Conservation (phyloP, 2,888 invertebrate genomes). For the Pocota personata region DNA sequence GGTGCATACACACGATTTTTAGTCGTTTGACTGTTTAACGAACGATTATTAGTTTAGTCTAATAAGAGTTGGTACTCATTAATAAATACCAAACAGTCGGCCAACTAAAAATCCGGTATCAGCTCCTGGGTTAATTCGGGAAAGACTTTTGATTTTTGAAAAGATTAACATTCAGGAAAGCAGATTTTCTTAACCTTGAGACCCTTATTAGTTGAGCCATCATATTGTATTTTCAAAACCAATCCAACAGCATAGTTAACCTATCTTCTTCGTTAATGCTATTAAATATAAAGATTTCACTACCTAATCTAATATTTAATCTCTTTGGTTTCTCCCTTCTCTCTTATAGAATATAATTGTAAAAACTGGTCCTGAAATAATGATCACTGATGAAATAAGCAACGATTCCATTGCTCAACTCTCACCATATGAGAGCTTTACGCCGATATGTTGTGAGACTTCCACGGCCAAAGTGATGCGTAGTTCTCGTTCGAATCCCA, state of each 20-base stretch:
- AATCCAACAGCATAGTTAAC: neutral
- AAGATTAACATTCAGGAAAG: no score
- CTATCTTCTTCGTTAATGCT: neutral
- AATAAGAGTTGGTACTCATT: no score
- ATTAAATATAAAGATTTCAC: neutral
- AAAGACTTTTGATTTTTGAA: no score
- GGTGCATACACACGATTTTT: no score
- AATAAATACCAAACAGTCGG: no score
- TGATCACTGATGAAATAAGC: slow-evolving; percentile 58
- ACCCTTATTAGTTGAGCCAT: neutral
- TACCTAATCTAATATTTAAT: neutral
- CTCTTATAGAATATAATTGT: slow-evolving; percentile 19
- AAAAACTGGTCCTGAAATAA: slow-evolving; percentile 49
- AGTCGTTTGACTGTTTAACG: no score
- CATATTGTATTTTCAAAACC: neutral
- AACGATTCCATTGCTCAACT: slow-evolving; percentile 61
- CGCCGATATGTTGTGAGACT: slow-evolving; percentile 42
- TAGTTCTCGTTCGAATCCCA: slow-evolving; percentile 80
- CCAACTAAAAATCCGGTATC: no score
- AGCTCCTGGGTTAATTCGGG: no score
- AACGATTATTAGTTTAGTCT: no score
- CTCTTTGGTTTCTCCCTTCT: neutral
- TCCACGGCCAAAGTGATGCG: slow-evolving; percentile 77
- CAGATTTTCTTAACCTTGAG: neutral
- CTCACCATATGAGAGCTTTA: slow-evolving; percentile 53